These are phyloP conservation scores for Macrostomum lignano DNA, from an alignment of 1,140 invertebrate genomes.

Conservation along the genomic window DNA sequence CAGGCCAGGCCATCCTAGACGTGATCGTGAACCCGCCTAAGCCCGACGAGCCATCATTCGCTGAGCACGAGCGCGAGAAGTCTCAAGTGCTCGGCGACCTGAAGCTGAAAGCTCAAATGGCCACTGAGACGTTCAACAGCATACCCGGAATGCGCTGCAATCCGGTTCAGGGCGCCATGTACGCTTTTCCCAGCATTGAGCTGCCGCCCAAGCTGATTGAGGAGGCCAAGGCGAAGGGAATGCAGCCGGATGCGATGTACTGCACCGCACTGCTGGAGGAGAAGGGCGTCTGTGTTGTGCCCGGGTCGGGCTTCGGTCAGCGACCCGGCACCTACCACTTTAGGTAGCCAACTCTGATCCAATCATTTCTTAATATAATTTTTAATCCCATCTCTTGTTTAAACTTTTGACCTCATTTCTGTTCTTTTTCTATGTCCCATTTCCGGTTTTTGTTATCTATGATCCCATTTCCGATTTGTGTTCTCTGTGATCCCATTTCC, in stretches of 20 bases:
- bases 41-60: slow-evolving; percentile 46
- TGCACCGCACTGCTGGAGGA: slow-evolving; percentile 67
- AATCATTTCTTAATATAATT: too few relatives aligned
- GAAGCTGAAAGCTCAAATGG: slow-evolving; percentile 44
- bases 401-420: too few relatives aligned
- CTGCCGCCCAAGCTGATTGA: slow-evolving; percentile 28
- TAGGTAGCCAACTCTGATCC: slow-evolving; percentile 27
- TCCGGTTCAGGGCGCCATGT: slow-evolving; percentile 71
- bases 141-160: slow-evolving; percentile 66
- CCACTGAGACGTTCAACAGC: slow-evolving; percentile 60
- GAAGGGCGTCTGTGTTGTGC: slow-evolving; percentile 57
- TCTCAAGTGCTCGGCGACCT: slow-evolving; percentile 46
- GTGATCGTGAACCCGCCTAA: slow-evolving; percentile 52
- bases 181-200: slow-evolving; percentile 47
- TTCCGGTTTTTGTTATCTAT: too few relatives aligned
- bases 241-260: slow-evolving; percentile 61
- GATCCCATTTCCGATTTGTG: too few relatives aligned
- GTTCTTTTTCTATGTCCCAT: too few relatives aligned
- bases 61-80: slow-evolving; percentile 39
- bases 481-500: too few relatives aligned
- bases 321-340: slow-evolving; percentile 71
- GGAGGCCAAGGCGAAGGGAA: slow-evolving; percentile 25
- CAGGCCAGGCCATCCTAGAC: too few relatives aligned
- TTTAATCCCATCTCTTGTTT: too few relatives aligned
- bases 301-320: slow-evolving; percentile 82